phyloP scores from a whole-genome alignment of 2,888 invertebrate genomes.

The Cheilosia scutellata region DNA sequence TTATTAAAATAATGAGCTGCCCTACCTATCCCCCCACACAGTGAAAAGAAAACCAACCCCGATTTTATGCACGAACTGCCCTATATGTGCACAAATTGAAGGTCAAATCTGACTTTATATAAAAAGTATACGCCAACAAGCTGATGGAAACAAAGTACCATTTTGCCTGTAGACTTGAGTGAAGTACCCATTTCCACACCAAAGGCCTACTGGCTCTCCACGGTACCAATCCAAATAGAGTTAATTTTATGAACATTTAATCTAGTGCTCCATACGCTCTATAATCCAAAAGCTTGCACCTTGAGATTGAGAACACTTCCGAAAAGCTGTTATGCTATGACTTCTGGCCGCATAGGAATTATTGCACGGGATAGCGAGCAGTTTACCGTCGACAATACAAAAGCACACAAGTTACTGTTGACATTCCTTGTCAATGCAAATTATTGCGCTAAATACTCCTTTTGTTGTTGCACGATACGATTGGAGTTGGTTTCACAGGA shows the following conservation, averaged over 20 bases:
- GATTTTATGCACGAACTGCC: too few relatives aligned
- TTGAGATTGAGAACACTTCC: neutral
- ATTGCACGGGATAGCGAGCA: slow-evolving; percentile 28
- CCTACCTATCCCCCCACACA: too few relatives aligned
- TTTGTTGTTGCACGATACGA: slow-evolving; percentile 9
- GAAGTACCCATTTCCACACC: neutral
- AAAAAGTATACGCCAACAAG: too few relatives aligned
- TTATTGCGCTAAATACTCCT: slow-evolving; percentile 38
- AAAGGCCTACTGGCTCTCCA: neutral
- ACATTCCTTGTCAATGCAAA: slow-evolving; percentile 50
- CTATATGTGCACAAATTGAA: too few relatives aligned
- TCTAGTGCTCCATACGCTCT: neutral
- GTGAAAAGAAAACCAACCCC: too few relatives aligned
- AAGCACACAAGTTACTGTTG: slow-evolving; percentile 33
- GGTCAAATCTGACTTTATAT: too few relatives aligned
- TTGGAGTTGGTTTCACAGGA: neutral
- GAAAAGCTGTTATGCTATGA: slow-evolving; percentile 5
- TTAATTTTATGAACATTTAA: slow-evolving; percentile 2
- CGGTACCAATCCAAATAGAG: slow-evolving; percentile 1
- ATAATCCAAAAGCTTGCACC: neutral
- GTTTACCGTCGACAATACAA: slow-evolving; percentile 5
- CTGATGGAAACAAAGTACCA: neutral
- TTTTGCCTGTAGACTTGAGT: neutral
- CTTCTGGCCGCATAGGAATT: slow-evolving; percentile 12
- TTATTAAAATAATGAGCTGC: too few relatives aligned